These are phyloP conservation scores for Phycodurus eques DNA, from an alignment of 2,113 vertebrate genomes.

Conservation along the genomic window DNA sequence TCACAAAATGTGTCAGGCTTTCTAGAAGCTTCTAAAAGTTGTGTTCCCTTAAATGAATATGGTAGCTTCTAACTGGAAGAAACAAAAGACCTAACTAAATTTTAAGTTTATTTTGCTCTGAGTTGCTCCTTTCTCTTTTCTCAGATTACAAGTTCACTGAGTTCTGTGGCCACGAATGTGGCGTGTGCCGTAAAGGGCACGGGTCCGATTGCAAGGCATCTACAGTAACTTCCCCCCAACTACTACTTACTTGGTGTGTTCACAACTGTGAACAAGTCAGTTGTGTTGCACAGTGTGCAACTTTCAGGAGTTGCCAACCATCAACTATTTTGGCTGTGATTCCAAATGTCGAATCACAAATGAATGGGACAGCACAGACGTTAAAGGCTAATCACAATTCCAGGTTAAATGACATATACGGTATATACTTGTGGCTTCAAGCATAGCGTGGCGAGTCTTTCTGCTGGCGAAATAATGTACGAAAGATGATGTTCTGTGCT, in stretches of 20 bases:
- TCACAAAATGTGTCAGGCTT: neutral
- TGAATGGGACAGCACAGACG: no score
- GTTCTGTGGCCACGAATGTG: neutral
- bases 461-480: no score
- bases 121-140: neutral
- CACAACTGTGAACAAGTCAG: neutral
- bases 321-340: no score
- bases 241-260: neutral
- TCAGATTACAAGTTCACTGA: neutral
- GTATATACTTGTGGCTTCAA: no score
- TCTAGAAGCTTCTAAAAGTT: slow-evolving; percentile 18
- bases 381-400: no score
- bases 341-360: no score
- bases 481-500: no score
- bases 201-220: neutral
- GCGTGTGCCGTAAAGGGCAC: neutral
- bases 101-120: neutral
- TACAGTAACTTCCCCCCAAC: neutral
- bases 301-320: no score
- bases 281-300: no score
- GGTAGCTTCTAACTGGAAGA: neutral
- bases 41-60: slow-evolving; percentile 7
- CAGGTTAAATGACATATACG: no score
- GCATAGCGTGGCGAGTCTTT: no score
- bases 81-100: neutral